Evolutionary conservation across 2,797 vertebrate species (phyloP).

Genomic region (Pygocentrus nattereri): DNA sequence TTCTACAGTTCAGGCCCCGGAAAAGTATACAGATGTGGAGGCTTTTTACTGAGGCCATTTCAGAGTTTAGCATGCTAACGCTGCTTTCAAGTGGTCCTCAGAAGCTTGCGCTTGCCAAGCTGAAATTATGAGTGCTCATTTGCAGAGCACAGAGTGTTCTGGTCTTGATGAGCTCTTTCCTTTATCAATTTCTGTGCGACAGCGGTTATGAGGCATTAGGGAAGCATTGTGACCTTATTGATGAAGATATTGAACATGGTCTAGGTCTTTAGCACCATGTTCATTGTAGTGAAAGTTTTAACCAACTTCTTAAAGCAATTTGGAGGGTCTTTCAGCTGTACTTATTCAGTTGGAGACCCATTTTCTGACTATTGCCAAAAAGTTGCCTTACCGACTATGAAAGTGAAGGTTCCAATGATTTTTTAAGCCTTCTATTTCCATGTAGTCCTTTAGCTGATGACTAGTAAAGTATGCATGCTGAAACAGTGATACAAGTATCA

Average conservation of each 20-base stretch:
- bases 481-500: neutral
- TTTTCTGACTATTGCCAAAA: neutral
- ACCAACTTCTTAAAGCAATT: neutral
- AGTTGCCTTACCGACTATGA: neutral
- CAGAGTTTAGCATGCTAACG: neutral
- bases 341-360: neutral
- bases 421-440: neutral
- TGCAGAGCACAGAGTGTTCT: constrained; percentile 24
- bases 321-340: neutral
- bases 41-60: constrained; percentile 2
- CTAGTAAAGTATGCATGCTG: neutral
- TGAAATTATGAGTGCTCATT: constrained; percentile 14
- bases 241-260: neutral
- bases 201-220: neutral
- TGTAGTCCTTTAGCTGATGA: neutral
- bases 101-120: constrained; percentile 25
- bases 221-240: neutral
- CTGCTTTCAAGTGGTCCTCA: constrained; percentile 33
- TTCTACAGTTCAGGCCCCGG: neutral
- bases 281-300: neutral
- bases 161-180: constrained; percentile 7
- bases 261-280: neutral
- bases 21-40: neutral
- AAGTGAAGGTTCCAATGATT: neutral
- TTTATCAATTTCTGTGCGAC: neutral